These are phyloP conservation scores for Acleris literana DNA, from an alignment of 2,888 invertebrate genomes.

Conservation along the genomic window DNA sequence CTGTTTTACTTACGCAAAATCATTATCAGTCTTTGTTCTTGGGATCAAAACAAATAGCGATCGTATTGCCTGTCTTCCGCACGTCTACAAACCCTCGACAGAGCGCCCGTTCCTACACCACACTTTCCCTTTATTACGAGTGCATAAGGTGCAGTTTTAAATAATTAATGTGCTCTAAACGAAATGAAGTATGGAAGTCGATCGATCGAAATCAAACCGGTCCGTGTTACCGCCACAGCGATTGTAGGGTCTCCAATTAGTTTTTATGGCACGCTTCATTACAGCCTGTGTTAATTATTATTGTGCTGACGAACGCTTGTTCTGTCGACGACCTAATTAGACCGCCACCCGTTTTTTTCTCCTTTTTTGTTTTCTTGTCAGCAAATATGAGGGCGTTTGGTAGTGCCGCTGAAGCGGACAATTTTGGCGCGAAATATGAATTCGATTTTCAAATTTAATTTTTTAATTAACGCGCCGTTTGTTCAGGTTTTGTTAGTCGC, in stretches of 20 bases:
- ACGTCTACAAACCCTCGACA: slow-evolving; percentile 6
- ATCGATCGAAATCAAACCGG: slow-evolving; percentile 57
- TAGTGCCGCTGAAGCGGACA: slow-evolving; percentile 41
- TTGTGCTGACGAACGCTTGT: slow-evolving; percentile 79
- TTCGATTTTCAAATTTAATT: slow-evolving; percentile 42
- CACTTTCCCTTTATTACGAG: slow-evolving; percentile 1
- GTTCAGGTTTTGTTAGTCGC: slow-evolving; percentile 17
- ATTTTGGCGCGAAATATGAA: slow-evolving; percentile 46
- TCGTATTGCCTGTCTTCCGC: background rate
- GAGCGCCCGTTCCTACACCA: background rate
- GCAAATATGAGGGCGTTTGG: slow-evolving; percentile 66
- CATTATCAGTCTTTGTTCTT: background rate
- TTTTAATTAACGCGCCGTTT: slow-evolving; percentile 37
- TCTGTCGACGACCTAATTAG: slow-evolving; percentile 81
- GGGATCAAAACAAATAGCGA: background rate
- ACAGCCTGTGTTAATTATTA: slow-evolving; percentile 82
- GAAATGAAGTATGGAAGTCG: slow-evolving; percentile 43
- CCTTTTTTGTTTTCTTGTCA: slow-evolving; percentile 73
- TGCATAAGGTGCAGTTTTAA: slow-evolving; percentile 14
- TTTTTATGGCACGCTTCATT: slow-evolving; percentile 82
- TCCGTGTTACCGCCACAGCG: slow-evolving; percentile 59
- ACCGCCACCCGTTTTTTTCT: slow-evolving; percentile 65
- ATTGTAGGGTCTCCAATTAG: slow-evolving; percentile 77
- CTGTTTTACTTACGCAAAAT: too few relatives aligned
- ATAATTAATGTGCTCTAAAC: slow-evolving; percentile 17